Conservation (phyloP, 1,140 invertebrate genomes). For the Apis cerana region DNA sequence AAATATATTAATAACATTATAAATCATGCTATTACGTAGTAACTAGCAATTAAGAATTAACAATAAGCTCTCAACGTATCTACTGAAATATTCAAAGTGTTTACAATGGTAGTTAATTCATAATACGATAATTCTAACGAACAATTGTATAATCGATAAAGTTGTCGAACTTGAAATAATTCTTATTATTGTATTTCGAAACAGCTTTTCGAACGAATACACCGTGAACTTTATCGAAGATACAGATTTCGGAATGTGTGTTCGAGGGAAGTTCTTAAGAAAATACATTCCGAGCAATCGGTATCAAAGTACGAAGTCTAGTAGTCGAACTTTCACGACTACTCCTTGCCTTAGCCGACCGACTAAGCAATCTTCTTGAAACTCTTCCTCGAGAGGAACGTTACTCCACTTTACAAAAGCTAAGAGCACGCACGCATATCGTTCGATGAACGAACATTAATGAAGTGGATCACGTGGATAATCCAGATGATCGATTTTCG, state of each 20-base stretch:
- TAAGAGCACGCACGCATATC: not conserved
- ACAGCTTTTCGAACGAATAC: not conserved
- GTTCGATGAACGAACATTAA: not conserved
- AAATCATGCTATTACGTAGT: too few species aligned
- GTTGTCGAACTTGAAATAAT: slow-evolving; percentile 36
- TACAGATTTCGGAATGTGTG: slow-evolving; percentile 62
- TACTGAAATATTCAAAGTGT: not conserved
- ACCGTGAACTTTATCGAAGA: slow-evolving; percentile 50
- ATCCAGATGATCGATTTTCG: not conserved
- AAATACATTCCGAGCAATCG: slow-evolving; percentile 66
- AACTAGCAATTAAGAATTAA: not conserved
- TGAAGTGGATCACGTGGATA: not conserved
- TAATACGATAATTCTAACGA: not conserved
- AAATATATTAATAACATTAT: too few species aligned
- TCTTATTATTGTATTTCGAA: slow-evolving; percentile 14
- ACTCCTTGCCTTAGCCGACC: slow-evolving; percentile 52
- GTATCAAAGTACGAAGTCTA: slow-evolving; percentile 68
- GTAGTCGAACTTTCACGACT: slow-evolving; percentile 64
- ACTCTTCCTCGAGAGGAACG: slow-evolving; percentile 58
- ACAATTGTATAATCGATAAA: not conserved
- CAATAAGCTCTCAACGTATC: slow-evolving; percentile 4
- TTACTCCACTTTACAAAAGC: slow-evolving; percentile 14
- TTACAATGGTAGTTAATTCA: not conserved
- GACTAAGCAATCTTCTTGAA: slow-evolving; percentile 67
- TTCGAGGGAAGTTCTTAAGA: slow-evolving; percentile 64